A percentile compares a stretch with the other conserved stretches of the same genome.
These are phyloP conservation scores for Penaeus japonicus DNA, from an alignment of 1,140 invertebrate genomes.

Conservation along the genomic window DNA sequence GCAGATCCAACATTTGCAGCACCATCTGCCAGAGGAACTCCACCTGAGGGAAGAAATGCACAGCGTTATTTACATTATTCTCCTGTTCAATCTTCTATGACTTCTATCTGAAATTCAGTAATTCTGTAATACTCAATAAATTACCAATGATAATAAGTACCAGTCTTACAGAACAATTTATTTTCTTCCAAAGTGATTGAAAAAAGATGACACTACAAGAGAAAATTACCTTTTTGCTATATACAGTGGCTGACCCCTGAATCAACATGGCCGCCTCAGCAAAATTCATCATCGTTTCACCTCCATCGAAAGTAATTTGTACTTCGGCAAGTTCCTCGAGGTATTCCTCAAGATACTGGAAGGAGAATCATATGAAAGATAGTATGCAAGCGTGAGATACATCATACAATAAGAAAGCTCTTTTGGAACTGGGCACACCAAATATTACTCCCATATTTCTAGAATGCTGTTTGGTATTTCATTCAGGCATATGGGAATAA, in stretches of 20 bases:
- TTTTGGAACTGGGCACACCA: too few relatives aligned
- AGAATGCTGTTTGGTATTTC: too few relatives aligned
- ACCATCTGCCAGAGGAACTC: conserved; percentile 66
- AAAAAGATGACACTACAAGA: background rate
- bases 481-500: too few relatives aligned
- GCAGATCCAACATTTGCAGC: conserved; percentile 64
- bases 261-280: conserved; percentile 68
- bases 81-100: too few relatives aligned
- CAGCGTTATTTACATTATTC: too few relatives aligned
- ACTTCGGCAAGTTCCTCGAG: conserved; percentile 55
- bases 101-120: too few relatives aligned
- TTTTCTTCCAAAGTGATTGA: background rate
- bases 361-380: too few relatives aligned
- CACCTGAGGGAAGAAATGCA: conserved; percentile 31
- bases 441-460: too few relatives aligned
- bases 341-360: conserved; percentile 59
- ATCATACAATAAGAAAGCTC: too few relatives aligned
- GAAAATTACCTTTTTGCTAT: conserved; percentile 66
- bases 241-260: conserved; percentile 67
- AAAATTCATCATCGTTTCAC: conserved; percentile 66
- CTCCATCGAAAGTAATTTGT: conserved; percentile 57
- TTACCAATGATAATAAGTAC: too few relatives aligned
- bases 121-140: too few relatives aligned
- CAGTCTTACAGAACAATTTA: background rate
- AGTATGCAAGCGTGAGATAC: too few relatives aligned